phyloP scores from a whole-genome alignment of 1,140 invertebrate genomes.

The Cherax destructor region DNA sequence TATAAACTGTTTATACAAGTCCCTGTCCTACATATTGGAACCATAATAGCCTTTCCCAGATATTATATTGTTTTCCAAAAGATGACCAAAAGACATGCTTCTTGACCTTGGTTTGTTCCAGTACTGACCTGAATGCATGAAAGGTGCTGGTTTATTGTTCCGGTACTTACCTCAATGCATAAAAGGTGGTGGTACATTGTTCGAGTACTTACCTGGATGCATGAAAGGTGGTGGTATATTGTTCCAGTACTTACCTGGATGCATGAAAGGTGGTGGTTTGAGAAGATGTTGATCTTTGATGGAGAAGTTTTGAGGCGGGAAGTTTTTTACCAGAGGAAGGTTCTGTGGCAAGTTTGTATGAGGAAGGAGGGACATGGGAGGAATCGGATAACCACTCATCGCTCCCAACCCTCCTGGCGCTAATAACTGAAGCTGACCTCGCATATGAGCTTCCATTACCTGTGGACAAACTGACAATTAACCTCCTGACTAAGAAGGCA shows the following conservation, averaged over 20 bases:
- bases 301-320: slow-evolving; percentile 88
- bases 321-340: slow-evolving; percentile 84
- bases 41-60: too few relatives aligned
- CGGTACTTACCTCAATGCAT: slow-evolving; percentile 86
- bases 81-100: too few relatives aligned
- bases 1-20: too few relatives aligned
- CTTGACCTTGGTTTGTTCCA: neutral
- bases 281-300: slow-evolving; percentile 95
- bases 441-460: slow-evolving; percentile 58
- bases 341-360: slow-evolving; percentile 84
- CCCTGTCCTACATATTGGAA: too few relatives aligned
- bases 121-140: slow-evolving; percentile 87
- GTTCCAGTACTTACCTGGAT: slow-evolving; percentile 82
- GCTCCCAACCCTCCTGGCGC: slow-evolving; percentile 40
- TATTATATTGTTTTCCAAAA: too few relatives aligned
- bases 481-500: neutral
- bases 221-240: slow-evolving; percentile 86
- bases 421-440: slow-evolving; percentile 52
- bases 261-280: slow-evolving; percentile 92
- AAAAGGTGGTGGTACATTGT: slow-evolving; percentile 84
- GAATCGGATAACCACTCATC: slow-evolving; percentile 43
- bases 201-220: slow-evolving; percentile 83
- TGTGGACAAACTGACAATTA: slow-evolving; percentile 26
- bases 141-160: slow-evolving; percentile 83
- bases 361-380: slow-evolving; percentile 77